Percentiles rank a stretch among this genome's conserved stretches.
These are phyloP conservation scores for Rosalia funebris DNA, from an alignment of 2,888 invertebrate species.

Conservation along the genomic window DNA sequence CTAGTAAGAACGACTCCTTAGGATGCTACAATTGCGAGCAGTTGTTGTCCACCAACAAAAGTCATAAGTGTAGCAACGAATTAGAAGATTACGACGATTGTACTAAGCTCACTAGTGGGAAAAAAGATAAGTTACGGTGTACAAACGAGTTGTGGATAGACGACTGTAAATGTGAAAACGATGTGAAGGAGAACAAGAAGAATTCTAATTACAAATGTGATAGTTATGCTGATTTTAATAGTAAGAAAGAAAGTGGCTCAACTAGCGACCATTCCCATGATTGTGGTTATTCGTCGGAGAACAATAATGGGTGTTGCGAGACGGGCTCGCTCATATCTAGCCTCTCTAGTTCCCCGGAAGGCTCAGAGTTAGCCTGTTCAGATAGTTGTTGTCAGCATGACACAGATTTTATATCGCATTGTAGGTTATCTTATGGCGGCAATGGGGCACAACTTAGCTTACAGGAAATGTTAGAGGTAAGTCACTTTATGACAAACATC, in stretches of 20 bases:
- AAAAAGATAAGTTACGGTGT: slow-evolving; percentile 53
- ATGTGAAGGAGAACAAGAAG: slow-evolving; percentile 50
- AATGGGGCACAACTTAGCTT: slow-evolving; percentile 73
- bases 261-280: slow-evolving; percentile 81
- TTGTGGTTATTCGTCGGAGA: slow-evolving; percentile 89
- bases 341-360: slow-evolving; percentile 86
- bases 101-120: slow-evolving; percentile 39
- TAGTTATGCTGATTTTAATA: slow-evolving; percentile 35
- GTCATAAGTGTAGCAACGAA: slow-evolving; percentile 20
- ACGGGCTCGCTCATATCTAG: slow-evolving; percentile 79
- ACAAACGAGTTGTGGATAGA: slow-evolving; percentile 55
- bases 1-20: slow-evolving; percentile 34
- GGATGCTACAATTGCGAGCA: slow-evolving; percentile 45
- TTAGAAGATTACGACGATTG: slow-evolving; percentile 28
- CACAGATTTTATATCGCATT: slow-evolving; percentile 55
- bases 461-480: slow-evolving; percentile 84
- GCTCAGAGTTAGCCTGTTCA: slow-evolving; percentile 89
- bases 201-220: slow-evolving; percentile 58
- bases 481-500: no score
- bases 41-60: slow-evolving; percentile 30
- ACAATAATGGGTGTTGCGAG: slow-evolving; percentile 77
- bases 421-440: slow-evolving; percentile 59
- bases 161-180: slow-evolving; percentile 58
- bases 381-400: slow-evolving; percentile 89
- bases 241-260: slow-evolving; percentile 68